These are phyloP conservation scores for Sebastes kiyomatsui DNA, from an alignment of 2,797 vertebrate species.

Conservation along the genomic window DNA sequence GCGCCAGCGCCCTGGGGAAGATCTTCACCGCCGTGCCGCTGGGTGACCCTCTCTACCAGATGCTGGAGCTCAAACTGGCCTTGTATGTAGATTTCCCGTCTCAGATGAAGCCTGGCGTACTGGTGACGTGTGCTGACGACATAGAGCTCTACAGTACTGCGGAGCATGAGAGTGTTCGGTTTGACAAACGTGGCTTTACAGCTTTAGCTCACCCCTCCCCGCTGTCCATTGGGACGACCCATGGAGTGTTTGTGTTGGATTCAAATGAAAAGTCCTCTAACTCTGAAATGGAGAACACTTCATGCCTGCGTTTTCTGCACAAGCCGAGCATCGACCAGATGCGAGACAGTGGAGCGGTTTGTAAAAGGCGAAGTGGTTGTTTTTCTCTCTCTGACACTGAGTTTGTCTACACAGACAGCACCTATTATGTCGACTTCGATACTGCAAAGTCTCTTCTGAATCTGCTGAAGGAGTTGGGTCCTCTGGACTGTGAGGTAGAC, in stretches of 20 bases:
- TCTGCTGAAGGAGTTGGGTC: slow-evolving; percentile 83
- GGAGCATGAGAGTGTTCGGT: slow-evolving; percentile 71
- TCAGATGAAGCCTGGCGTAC: slow-evolving; percentile 90
- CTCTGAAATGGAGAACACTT: slow-evolving; percentile 78
- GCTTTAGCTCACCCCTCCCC: slow-evolving; percentile 93
- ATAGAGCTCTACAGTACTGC: slow-evolving; percentile 90
- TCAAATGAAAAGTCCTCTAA: slow-evolving; percentile 25
- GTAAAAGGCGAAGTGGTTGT: slow-evolving; percentile 1
- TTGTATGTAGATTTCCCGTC: slow-evolving; percentile 93
- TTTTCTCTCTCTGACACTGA: slow-evolving; percentile 39
- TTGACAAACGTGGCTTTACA: slow-evolving; percentile 90
- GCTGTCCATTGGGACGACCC: slow-evolving; percentile 87
- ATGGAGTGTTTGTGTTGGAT: slow-evolving; percentile 93
- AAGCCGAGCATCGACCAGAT: slow-evolving; percentile 89
- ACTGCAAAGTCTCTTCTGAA: slow-evolving; percentile 78
- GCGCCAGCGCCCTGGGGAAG: slow-evolving; percentile 93
- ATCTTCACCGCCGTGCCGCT: slow-evolving; percentile 93
- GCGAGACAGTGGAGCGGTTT: slow-evolving; percentile 82
- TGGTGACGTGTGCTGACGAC: slow-evolving; percentile 93
- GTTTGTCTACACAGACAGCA: slow-evolving; percentile 95
- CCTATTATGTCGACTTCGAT: slow-evolving; percentile 88
- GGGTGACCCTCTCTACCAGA: slow-evolving; percentile 90
- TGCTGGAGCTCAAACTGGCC: slow-evolving; percentile 95
- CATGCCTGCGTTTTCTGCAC: slow-evolving; percentile 89
- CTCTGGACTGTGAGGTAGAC: slow-evolving; percentile 91